Evolutionary conservation across 1,140 invertebrate genomes (phyloP).

Genomic region (Mycetomoellerius zeteki): DNA sequence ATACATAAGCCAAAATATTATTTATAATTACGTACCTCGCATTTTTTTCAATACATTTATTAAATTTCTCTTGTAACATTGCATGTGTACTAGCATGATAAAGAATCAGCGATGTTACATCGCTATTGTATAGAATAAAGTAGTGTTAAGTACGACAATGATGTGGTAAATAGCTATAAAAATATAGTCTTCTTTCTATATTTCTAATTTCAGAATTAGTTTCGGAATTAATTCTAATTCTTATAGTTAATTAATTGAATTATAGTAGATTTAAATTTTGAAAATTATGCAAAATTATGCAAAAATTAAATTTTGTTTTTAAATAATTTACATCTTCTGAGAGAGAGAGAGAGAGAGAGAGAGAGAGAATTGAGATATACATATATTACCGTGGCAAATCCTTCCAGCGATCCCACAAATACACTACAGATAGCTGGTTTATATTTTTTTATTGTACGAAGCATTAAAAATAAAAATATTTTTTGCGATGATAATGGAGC

Average conservation of each 20-base stretch:
- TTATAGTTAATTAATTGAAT: background rate
- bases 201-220: background rate
- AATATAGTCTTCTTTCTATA: slow-evolving; percentile 35
- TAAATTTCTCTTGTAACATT: background rate
- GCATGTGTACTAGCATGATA: background rate
- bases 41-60: slow-evolving; percentile 1
- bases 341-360: too few relatives aligned
- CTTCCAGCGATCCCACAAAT: too few relatives aligned
- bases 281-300: slow-evolving; percentile 14
- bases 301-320: slow-evolving; percentile 15
- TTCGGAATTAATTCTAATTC: background rate
- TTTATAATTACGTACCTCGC: background rate
- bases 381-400: slow-evolving; percentile 37
- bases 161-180: slow-evolving; percentile 62
- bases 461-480: too few relatives aligned
- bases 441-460: too few relatives aligned
- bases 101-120: background rate
- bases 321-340: background rate
- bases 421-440: too few relatives aligned
- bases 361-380: too few relatives aligned
- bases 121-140: slow-evolving; percentile 33
- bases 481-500: too few relatives aligned
- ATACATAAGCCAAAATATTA: background rate
- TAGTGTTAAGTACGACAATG: slow-evolving; percentile 55
- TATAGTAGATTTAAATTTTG: too few relatives aligned